phyloP scores from a whole-genome alignment of 2,113 vertebrate species.

The Nothoprocta perdicaria region DNA sequence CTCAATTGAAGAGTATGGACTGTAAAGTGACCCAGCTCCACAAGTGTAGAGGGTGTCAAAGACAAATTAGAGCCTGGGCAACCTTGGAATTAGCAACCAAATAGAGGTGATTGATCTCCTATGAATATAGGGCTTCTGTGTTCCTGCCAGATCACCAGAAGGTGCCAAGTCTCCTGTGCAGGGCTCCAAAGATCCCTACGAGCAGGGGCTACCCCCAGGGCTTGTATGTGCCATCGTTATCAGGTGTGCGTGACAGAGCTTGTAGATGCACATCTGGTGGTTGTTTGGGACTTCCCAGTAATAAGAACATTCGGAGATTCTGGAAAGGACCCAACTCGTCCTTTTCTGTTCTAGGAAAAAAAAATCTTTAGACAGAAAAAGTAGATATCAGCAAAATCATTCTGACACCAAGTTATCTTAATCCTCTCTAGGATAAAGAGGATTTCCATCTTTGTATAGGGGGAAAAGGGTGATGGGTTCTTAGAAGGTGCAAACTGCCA shows the following conservation, averaged over 20 bases:
- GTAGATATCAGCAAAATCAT: background rate
- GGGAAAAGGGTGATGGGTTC: background rate
- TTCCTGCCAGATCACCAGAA: background rate
- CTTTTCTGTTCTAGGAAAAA: background rate
- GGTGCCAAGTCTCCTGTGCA: background rate
- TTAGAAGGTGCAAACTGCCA: background rate
- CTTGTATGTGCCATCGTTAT: background rate
- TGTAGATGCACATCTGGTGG: background rate
- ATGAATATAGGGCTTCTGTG: fast-evolving
- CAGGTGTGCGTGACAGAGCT: background rate
- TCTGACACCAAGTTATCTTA: background rate
- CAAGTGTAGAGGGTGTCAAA: background rate
- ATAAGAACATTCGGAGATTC: background rate
- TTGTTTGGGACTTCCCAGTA: background rate
- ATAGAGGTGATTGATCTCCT: background rate
- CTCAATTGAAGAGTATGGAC: background rate
- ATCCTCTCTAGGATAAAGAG: background rate
- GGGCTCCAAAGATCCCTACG: background rate
- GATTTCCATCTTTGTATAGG: background rate
- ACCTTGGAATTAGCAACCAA: background rate
- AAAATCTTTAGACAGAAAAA: no score
- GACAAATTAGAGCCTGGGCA: background rate
- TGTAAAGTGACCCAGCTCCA: background rate
- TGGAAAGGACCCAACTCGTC: background rate
- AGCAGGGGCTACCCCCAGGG: background rate